These are phyloP conservation scores for Xiphophorus birchmanni DNA, from an alignment of 2,797 vertebrate genomes.

Conservation along the genomic window DNA sequence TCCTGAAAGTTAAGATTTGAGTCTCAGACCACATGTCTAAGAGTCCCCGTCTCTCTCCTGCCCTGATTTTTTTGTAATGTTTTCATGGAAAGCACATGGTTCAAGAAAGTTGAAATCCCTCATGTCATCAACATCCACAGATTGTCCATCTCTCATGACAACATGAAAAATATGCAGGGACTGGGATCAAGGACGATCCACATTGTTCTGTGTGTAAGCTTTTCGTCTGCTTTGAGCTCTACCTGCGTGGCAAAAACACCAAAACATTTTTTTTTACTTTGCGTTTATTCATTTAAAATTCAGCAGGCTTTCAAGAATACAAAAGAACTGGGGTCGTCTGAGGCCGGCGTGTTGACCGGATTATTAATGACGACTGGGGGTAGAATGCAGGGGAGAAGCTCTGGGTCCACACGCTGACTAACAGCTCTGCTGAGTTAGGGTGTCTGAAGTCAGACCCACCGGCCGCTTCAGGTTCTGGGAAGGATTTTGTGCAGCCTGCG, in stretches of 20 bases:
- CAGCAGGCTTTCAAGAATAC: neutral
- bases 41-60: neutral
- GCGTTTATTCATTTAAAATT: neutral
- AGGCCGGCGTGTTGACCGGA: neutral
- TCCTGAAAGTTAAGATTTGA: neutral
- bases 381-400: neutral
- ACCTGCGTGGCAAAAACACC: neutral
- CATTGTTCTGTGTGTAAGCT: neutral
- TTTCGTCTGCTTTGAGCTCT: neutral
- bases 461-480: neutral
- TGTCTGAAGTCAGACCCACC: neutral
- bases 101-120: neutral
- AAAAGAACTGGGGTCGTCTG: neutral
- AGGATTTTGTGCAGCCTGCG: neutral
- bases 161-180: neutral
- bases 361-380: neutral
- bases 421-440: neutral
- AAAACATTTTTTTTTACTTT: neutral
- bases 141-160: neutral
- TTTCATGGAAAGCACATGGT: neutral
- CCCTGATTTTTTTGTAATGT: neutral
- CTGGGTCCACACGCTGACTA: neutral
- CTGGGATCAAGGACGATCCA: neutral
- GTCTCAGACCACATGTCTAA: neutral
- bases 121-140: neutral